These are phyloP conservation scores for Exocentrus adspersus DNA, from an alignment of 2,888 invertebrate genomes.

Conservation along the genomic window DNA sequence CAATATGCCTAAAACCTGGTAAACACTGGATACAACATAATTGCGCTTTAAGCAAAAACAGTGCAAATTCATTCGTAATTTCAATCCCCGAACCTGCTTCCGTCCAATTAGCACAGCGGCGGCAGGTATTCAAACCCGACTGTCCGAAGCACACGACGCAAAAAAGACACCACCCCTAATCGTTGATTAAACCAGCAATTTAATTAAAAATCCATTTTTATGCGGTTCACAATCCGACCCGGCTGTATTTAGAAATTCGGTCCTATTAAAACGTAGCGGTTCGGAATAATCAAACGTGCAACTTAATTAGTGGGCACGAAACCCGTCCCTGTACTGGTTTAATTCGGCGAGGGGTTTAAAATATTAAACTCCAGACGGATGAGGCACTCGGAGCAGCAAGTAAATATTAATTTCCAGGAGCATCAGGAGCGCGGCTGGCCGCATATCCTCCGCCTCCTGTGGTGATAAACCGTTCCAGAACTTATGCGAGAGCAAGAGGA, in stretches of 20 bases:
- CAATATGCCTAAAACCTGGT: too few relatives aligned
- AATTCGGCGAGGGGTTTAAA: conserved; percentile 27
- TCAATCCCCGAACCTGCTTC: too few relatives aligned
- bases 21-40: too few relatives aligned
- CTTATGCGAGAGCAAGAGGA: neutral
- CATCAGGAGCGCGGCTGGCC: conserved; percentile 3
- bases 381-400: conserved; percentile 19
- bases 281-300: conserved; percentile 21
- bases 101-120: too few relatives aligned
- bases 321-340: conserved; percentile 9
- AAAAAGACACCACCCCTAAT: neutral
- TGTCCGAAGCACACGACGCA: neutral
- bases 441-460: conserved; percentile 5
- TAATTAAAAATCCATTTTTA: conserved; percentile 15
- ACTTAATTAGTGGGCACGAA: conserved; percentile 24
- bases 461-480: conserved; percentile 7
- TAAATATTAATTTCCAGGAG: conserved; percentile 35
- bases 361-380: conserved; percentile 27
- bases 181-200: conserved; percentile 17
- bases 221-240: conserved; percentile 10
- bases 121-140: neutral
- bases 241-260: conserved; percentile 21
- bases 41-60: too few relatives aligned
- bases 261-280: conserved; percentile 18
- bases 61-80: too few relatives aligned